Conservation (phyloP, 2,888 invertebrate genomes). For the Caenorhabditis sp. region DNA sequence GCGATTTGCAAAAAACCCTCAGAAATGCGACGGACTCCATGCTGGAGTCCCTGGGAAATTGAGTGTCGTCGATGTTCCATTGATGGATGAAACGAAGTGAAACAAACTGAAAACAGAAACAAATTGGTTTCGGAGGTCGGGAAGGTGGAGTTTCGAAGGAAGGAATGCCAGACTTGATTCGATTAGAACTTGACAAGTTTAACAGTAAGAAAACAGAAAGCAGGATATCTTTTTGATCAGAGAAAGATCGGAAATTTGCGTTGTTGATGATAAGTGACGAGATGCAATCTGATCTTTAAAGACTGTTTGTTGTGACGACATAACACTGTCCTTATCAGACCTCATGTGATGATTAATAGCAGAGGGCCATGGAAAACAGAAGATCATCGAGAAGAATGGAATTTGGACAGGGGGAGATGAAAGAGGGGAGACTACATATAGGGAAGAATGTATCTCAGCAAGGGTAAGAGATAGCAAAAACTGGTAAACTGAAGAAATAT, state of each 20-base stretch:
- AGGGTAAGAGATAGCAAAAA: no score
- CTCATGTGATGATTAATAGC: constrained; percentile 9
- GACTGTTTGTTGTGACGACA: constrained; percentile 32
- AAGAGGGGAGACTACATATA: no score
- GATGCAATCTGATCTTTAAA: constrained; percentile 36
- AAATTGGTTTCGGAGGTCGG: background rate
- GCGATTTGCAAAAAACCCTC: constrained; percentile 62
- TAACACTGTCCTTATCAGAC: constrained; percentile 17
- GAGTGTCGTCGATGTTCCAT: constrained; percentile 59
- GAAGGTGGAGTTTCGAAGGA: background rate
- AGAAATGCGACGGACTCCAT: constrained; percentile 58
- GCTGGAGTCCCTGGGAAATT: constrained; percentile 52
- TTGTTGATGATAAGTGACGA: background rate
- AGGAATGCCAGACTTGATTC: no score
- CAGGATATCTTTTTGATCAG: constrained; percentile 27
- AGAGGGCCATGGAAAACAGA: no score
- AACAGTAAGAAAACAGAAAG: constrained; percentile 16
- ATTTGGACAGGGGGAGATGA: no score
- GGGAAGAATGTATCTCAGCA: no score
- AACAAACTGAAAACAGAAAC: constrained; percentile 5
- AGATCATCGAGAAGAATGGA: no score
- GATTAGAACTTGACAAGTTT: no score
- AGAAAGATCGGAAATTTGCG: constrained; percentile 7
- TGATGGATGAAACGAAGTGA: no score
- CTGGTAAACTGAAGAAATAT: no score